Base-by-base conservation (phyloP, 2,888 invertebrate species). In the Elmis aenea region DNA sequence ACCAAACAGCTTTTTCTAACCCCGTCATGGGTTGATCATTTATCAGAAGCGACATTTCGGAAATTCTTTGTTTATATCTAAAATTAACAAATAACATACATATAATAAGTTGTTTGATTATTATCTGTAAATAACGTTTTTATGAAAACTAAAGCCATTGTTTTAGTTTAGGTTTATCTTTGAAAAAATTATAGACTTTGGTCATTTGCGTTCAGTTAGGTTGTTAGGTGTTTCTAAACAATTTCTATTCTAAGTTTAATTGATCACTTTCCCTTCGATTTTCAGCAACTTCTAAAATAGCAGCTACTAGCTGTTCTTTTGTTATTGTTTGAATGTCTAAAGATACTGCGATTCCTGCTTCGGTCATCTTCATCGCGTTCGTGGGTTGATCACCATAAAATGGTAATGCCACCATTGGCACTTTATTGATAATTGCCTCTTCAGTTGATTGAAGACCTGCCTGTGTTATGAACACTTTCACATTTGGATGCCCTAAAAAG, bases 371-470 rank as follows among this genome's bases (percentile, higher is more conserved):
- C 27, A 42, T 47, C 2, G 51, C 48, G 38, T 61, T 59, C 50
- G 52, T 50, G 12, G 46, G 43, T 43, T 60, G 60, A 30, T 60
- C 60, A 3, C 55, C 58, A 26, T 58, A 57, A 37, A 59, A 59
- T 5, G 60, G 59, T 22, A 60, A 47, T 13, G 51, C 58, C 3
- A 60, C 49, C 26, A 60, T 48, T 2, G 60, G 60, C 5, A 58
- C 54, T 13, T 48, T 51, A 26, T 48, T 39, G 13, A 45, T 42
- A n/a, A 60, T 49, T 1, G 60, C 53, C 39, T 60, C 60, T 41
- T 59, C 58, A n/a, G 48, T 48, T 2, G 58, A 59, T 27, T 60
- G 59, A 11, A 58, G 39, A 5, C 59, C 59, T 13, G 55, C 52
- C 44, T 60, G 60, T 5, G 53, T 48, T n/a, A 60, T 27, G 35